A percentile compares a stretch with the other conserved stretches of the same genome.
Conservation (phyloP, 2,888 invertebrate genomes). For the Amaurobius ferox region DNA sequence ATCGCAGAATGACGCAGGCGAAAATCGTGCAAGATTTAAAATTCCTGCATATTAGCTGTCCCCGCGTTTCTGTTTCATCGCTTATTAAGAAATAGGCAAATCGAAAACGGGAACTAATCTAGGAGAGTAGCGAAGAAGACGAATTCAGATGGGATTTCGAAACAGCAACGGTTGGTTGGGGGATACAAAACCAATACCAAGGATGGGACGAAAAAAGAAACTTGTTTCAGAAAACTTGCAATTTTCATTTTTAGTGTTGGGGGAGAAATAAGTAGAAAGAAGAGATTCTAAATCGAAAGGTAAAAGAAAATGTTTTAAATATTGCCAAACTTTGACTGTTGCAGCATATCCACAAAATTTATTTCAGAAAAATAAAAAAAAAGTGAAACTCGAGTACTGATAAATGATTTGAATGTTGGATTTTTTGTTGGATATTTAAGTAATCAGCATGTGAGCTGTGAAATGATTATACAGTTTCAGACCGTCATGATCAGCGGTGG, state of each 20-base stretch:
- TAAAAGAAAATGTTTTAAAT: not conserved
- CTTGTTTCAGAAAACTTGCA: not conserved
- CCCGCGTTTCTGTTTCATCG: not conserved
- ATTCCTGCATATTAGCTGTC: not conserved
- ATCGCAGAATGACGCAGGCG: not conserved
- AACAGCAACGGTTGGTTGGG: constrained; percentile 16
- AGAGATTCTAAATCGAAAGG: not conserved
- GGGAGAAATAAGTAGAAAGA: too few relatives aligned
- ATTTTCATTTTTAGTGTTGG: too few relatives aligned
- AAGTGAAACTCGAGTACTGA: too few relatives aligned
- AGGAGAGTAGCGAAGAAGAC: constrained; percentile 1
- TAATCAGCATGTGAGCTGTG: too few relatives aligned
- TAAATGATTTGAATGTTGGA: too few relatives aligned
- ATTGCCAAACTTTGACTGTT: not conserved
- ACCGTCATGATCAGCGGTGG: too few relatives aligned
- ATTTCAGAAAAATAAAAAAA: too few relatives aligned
- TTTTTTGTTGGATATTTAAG: too few relatives aligned
- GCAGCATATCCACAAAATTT: too few relatives aligned
- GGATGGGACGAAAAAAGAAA: not conserved
- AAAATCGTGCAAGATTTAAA: not conserved
- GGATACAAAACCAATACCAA: constrained; percentile 2
- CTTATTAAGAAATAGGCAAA: not conserved
- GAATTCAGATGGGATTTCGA: not conserved
- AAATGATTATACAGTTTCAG: too few relatives aligned
- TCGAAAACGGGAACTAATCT: not conserved